A percentile compares a stretch with the other conserved stretches of the same genome.
Evolutionary conservation across 1,140 invertebrate genomes (phyloP).

Genomic region (Drosophila pectinifera): DNA sequence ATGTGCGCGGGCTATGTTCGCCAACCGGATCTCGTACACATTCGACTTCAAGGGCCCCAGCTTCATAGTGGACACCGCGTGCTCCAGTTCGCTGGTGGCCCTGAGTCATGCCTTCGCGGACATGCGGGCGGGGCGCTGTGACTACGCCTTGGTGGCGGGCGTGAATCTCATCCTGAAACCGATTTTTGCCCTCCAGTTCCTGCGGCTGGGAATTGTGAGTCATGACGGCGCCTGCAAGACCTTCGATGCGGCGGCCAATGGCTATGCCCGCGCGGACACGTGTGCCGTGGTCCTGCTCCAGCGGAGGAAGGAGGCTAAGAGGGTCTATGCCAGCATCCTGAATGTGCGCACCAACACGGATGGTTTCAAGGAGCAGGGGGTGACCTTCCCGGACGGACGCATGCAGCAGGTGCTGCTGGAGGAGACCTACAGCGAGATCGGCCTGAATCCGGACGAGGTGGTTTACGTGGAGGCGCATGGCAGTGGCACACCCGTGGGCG

Average conservation of each 20-base stretch:
- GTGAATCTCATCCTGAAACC: constrained; percentile 94
- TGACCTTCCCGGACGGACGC: constrained; percentile 95
- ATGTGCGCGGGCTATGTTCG: constrained; percentile 97
- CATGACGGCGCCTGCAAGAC: constrained; percentile 95
- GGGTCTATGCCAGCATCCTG: constrained; percentile 94
- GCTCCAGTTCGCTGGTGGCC: constrained; percentile 96
- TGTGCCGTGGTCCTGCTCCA: constrained; percentile 93
- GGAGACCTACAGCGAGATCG: constrained; percentile 93
- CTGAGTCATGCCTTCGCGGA: constrained; percentile 93
- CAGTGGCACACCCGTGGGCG: constrained; percentile 98
- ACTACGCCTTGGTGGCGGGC: constrained; percentile 97
- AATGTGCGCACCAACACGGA: constrained; percentile 96
- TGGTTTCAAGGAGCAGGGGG: constrained; percentile 94
- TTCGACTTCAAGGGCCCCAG: constrained; percentile 97
- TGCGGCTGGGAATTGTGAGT: constrained; percentile 95
- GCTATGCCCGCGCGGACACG: constrained; percentile 97
- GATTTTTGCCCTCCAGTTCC: constrained; percentile 94
- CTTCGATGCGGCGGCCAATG: constrained; percentile 95
- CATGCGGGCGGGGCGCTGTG: constrained; percentile 94
- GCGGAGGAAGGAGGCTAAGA: constrained; percentile 89
- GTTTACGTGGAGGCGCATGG: constrained; percentile 97
- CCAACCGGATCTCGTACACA: constrained; percentile 97
- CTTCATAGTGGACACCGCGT: constrained; percentile 97
- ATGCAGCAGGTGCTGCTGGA: constrained; percentile 94
- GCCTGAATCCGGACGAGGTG: constrained; percentile 92